Conservation (phyloP, 2,888 invertebrate species). For the Oscheius sp. region DNA sequence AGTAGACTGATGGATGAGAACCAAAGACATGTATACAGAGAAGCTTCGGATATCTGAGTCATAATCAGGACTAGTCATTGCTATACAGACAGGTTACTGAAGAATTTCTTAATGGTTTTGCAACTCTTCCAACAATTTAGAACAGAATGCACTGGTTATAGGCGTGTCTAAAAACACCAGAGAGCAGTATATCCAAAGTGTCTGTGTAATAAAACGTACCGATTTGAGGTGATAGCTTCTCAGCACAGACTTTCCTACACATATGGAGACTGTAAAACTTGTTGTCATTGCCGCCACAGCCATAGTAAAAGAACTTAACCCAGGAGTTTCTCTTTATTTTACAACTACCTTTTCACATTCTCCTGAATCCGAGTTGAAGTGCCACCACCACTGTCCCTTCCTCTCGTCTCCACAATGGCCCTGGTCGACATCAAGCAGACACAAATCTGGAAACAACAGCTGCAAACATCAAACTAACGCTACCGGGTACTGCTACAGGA, state of each 20-base stretch:
- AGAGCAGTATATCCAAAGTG: too few relatives aligned
- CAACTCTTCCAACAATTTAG: too few relatives aligned
- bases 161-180: too few relatives aligned
- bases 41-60: too few relatives aligned
- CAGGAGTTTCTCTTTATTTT: too few relatives aligned
- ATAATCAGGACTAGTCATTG: too few relatives aligned
- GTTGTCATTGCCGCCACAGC: constrained; percentile 69
- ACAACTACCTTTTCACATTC: constrained; percentile 54
- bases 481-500: constrained; percentile 65
- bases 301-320: constrained; percentile 63
- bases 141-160: too few relatives aligned
- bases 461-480: background rate
- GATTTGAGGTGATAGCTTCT: constrained; percentile 66
- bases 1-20: too few relatives aligned
- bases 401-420: constrained; percentile 66
- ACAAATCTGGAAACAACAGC: constrained; percentile 49
- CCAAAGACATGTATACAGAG: too few relatives aligned
- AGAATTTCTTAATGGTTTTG: too few relatives aligned
- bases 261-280: constrained; percentile 68
- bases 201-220: constrained; percentile 43
- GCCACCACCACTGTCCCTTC: constrained; percentile 62
- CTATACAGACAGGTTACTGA: too few relatives aligned
- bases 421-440: constrained; percentile 66
- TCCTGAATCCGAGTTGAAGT: constrained; percentile 66
- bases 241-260: constrained; percentile 69